phyloP scores from a whole-genome alignment of 2,113 vertebrate genomes.

The Ameiurus melas region DNA sequence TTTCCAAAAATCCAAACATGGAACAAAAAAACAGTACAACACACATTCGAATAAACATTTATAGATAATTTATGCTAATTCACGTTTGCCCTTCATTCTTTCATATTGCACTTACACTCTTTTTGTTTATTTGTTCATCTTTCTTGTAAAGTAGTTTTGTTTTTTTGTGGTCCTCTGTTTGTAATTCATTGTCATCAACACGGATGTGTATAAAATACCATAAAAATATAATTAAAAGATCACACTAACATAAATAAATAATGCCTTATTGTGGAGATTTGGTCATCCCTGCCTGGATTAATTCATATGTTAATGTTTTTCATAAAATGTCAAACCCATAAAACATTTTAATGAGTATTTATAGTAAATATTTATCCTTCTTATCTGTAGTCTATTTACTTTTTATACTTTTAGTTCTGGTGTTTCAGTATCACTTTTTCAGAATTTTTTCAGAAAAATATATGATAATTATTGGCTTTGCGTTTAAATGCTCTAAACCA shows the following conservation, averaged over 20 bases:
- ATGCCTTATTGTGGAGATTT: slow-evolving; percentile 63
- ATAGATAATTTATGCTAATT: not conserved
- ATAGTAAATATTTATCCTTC: not conserved
- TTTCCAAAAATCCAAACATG: not conserved
- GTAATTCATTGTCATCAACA: slow-evolving; percentile 35
- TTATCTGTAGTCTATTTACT: not conserved
- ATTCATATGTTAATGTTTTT: not conserved
- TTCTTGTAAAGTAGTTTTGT: not conserved
- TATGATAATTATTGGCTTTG: not conserved
- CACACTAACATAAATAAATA: slow-evolving; percentile 68
- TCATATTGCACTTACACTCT: not conserved
- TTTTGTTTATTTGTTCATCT: not conserved
- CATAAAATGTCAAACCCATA: not conserved
- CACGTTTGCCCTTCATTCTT: not conserved
- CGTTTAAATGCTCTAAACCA: not conserved
- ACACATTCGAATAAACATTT: not conserved
- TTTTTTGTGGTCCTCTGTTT: not conserved
- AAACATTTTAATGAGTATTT: not conserved
- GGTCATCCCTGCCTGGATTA: slow-evolving; percentile 8
- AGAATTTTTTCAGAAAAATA: not conserved
- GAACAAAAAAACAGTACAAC: too few species aligned
- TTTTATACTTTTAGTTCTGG: not conserved
- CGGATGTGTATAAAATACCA: slow-evolving; percentile 64
- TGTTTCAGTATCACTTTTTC: not conserved
- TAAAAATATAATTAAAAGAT: not conserved